Percentiles rank a stretch among this genome's conserved stretches.
Evolutionary conservation across 2,797 vertebrate species (phyloP).

Genomic region (Cynopterus sphinx): DNA sequence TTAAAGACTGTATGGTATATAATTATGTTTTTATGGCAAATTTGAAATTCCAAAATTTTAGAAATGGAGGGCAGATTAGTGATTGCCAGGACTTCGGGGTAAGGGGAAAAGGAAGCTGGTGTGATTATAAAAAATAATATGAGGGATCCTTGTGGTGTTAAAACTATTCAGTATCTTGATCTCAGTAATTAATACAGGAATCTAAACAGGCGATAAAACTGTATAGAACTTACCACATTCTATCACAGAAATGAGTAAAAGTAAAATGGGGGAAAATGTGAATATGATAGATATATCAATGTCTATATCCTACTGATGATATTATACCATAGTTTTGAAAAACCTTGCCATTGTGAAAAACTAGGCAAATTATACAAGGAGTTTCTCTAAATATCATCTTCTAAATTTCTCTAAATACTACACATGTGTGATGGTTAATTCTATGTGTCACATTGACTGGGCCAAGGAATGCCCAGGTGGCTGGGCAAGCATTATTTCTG

Average conservation of each 20-base stretch:
- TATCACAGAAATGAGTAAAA: background rate
- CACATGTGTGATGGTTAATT: background rate
- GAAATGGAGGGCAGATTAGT: background rate
- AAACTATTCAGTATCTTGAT: background rate
- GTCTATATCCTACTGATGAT: background rate
- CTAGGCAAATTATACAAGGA: background rate
- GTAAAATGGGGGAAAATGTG: background rate
- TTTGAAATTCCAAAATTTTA: background rate
- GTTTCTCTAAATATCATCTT: background rate
- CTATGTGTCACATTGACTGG: background rate
- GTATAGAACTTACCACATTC: background rate
- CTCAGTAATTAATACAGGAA: background rate
- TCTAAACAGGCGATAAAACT: background rate
- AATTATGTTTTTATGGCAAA: background rate
- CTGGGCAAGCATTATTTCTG: background rate
- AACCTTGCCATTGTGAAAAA: background rate
- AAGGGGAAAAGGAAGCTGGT: accelerated
- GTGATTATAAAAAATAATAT: background rate
- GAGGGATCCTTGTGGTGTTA: too few species aligned
- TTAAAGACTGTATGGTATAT: background rate
- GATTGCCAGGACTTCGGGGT: background rate
- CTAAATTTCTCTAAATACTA: background rate
- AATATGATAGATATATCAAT: background rate
- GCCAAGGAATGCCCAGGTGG: background rate
- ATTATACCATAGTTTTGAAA: background rate